These are phyloP conservation scores for Rhagoletis pomonella DNA, from an alignment of 1,140 invertebrate species.

Conservation along the genomic window DNA sequence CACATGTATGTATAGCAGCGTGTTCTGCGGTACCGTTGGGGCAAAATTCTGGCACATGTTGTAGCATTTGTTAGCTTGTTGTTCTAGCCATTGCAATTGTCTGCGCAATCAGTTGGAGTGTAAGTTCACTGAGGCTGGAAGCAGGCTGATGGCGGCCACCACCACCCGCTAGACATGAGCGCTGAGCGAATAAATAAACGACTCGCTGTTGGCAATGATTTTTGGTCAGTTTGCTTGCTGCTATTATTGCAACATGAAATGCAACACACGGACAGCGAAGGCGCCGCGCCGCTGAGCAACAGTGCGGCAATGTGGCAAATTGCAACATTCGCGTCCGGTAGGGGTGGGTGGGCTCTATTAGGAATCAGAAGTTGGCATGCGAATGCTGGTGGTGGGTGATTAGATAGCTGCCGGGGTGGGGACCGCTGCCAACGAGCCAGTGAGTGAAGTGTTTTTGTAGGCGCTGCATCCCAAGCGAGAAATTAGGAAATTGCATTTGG, in stretches of 20 bases:
- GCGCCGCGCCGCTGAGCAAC: neutral
- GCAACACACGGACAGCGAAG: neutral
- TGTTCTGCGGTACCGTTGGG: conserved; percentile 25
- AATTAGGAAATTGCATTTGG: conserved; percentile 52
- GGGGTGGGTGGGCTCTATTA: neutral
- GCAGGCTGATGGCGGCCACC: neutral
- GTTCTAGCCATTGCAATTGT: neutral
- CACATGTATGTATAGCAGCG: neutral
- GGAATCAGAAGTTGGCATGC: neutral
- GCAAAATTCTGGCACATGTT: conserved; percentile 11
- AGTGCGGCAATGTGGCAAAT: conserved; percentile 46
- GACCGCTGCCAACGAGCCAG: neutral
- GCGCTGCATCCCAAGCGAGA: conserved; percentile 38
- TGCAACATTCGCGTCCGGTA: neutral
- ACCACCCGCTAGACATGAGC: too few relatives aligned
- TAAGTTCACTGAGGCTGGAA: too few relatives aligned
- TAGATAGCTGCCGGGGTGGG: neutral
- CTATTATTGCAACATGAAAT: conserved; percentile 23
- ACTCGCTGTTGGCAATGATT: conserved; percentile 48
- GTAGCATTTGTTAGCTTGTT: conserved; percentile 6
- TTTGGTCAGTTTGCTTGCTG: conserved; percentile 34
- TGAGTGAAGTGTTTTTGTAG: neutral
- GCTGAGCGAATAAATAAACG: conserved; percentile 29
- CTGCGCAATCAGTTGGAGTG: conserved; percentile 49
- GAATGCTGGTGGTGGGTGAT: neutral